Base-by-base conservation (phyloP, 2,888 invertebrate genomes). In the Cryptus viduatorius region DNA sequence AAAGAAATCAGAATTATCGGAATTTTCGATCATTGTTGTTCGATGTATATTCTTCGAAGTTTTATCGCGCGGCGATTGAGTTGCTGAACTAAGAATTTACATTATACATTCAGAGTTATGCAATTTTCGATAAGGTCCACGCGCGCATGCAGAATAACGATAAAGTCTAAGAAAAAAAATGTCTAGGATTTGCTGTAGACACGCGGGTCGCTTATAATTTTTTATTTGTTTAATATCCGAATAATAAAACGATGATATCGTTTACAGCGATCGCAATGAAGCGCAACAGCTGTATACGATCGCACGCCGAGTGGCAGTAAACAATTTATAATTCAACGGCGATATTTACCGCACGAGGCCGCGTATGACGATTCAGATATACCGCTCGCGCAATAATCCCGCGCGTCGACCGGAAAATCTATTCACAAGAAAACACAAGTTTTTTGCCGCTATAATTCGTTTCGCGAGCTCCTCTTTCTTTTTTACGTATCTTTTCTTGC, bases 251-350 rank as follows among this genome's bases (percentile, higher is more conserved):
- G 61, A 79, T 50, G 50, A 79, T 64, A 64, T 71, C 59, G 50
- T 67, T 19, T 8, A 44, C 24, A 59, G 19, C 12, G 44, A 68
- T 77, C 44, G 1, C 59, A 16, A 29, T 68, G 68, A 59, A 76
- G 65, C 50, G 37, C 44, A 42, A 56, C 68, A 59, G 68, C 67
- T 68, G 59, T 59, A 8, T 14, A 10, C 24, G 56, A 0, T 12
- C 56, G 19, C 16, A 19, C 53, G 44, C 12, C 42, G 31, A 37
- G 16, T 14, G 31, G 29, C 56, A 64, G 69, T 44, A 75, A 83
- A 83, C 46, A 69, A 73, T 78, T 79, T 75, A 79, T 75, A 73
- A 83, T 79, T 79, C 83, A 79, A 73, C 64, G 72, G 44, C 61
- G 61, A 42, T 56, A 42, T 44, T 14, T 56, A 12, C 19, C 24